Percentiles rank a stretch among this genome's conserved stretches.
phyloP scores from a whole-genome alignment of 2,113 vertebrate genomes.

The Triplophysa siluroides region DNA sequence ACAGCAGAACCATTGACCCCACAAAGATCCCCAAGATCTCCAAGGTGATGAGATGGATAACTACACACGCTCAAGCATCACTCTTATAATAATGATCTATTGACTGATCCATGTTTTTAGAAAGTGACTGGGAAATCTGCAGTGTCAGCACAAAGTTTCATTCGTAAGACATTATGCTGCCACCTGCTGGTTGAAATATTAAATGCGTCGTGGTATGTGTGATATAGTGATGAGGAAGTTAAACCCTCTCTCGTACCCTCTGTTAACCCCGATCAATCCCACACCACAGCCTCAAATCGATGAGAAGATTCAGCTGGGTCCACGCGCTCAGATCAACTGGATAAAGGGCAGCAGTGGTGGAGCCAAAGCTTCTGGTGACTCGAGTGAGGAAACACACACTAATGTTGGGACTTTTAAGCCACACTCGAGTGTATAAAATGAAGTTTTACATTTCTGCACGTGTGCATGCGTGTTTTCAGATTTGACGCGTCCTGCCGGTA shows the following conservation, averaged over 20 bases:
- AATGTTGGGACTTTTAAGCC: background rate
- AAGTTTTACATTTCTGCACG: background rate
- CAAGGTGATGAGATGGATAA: slow-evolving; percentile 76
- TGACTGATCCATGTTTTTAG: background rate
- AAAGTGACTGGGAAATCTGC: background rate
- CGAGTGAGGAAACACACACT: slow-evolving; percentile 74
- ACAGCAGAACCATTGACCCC: slow-evolving; percentile 94
- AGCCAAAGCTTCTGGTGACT: slow-evolving; percentile 88
- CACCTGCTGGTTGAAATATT: slow-evolving; percentile 8
- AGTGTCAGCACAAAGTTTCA: background rate
- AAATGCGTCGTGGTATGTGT: background rate
- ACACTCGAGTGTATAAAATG: too few relatives aligned
- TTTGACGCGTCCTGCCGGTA: slow-evolving; percentile 81
- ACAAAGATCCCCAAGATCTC: slow-evolving; percentile 98
- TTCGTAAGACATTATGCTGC: background rate
- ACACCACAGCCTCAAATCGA: slow-evolving; percentile 90
- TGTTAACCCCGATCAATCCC: background rate
- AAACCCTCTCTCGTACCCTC: background rate
- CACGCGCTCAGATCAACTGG: slow-evolving; percentile 95
- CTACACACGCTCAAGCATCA: background rate
- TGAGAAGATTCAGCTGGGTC: slow-evolving; percentile 98
- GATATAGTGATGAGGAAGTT: background rate
- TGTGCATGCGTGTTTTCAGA: slow-evolving; percentile 70
- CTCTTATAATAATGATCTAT: background rate
- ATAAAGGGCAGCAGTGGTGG: slow-evolving; percentile 98